These are phyloP conservation scores for Nesogale talazaci DNA, from an alignment of 2,113 vertebrate species.

Conservation along the genomic window DNA sequence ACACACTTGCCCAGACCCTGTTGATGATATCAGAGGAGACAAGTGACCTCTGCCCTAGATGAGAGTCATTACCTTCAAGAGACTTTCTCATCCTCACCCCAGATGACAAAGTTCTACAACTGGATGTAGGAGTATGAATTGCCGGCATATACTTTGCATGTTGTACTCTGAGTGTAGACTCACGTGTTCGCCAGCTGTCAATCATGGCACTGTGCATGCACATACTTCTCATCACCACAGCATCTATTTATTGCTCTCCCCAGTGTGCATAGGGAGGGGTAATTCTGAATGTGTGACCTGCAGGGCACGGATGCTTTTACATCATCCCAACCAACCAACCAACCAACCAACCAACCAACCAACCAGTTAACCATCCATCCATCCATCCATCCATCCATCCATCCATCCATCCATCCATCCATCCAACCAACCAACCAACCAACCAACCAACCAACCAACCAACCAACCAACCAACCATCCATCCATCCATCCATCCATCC, in stretches of 20 bases:
- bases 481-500: too few species aligned
- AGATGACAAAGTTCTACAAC: not conserved
- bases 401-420: too few species aligned
- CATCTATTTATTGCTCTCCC: not conserved
- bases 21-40: not conserved
- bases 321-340: not conserved
- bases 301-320: not conserved
- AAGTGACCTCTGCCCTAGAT: not conserved
- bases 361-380: not conserved
- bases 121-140: not conserved
- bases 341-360: not conserved
- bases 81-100: too few species aligned
- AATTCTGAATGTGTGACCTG: not conserved
- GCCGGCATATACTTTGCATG: not conserved
- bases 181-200: constrained; percentile 41
- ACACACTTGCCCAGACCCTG: not conserved
- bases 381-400: too few species aligned
- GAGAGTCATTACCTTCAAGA: not conserved
- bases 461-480: too few species aligned
- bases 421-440: too few species aligned
- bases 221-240: not conserved
- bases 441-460: too few species aligned
- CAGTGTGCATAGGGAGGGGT: not conserved
- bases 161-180: not conserved
- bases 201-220: not conserved